These are phyloP conservation scores for Brevimyrus niger DNA, from an alignment of 2,113 vertebrate genomes.

Conservation along the genomic window DNA sequence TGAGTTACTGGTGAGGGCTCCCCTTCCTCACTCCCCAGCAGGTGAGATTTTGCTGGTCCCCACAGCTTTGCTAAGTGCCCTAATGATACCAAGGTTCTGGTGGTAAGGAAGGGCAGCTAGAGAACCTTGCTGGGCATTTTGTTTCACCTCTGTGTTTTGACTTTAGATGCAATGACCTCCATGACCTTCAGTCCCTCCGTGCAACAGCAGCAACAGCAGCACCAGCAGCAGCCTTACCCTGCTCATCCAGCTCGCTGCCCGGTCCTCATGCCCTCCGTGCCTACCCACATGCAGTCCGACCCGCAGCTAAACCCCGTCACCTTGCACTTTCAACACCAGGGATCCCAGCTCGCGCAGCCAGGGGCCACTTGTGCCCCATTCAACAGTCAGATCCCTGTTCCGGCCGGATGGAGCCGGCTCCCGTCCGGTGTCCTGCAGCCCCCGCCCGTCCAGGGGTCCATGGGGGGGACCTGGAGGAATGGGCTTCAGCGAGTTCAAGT, in stretches of 20 bases:
- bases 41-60: neutral
- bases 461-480: constrained; percentile 83
- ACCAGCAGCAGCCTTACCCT: neutral
- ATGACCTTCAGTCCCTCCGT: neutral
- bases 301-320: neutral
- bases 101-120: neutral
- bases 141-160: neutral
- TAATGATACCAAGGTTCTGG: neutral
- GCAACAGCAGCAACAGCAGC: neutral
- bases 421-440: constrained; percentile 81
- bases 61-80: neutral
- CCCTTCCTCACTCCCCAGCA: neutral
- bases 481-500: constrained; percentile 75
- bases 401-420: constrained; percentile 90
- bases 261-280: neutral
- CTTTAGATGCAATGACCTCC: neutral
- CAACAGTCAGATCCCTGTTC: constrained; percentile 22
- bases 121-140: neutral
- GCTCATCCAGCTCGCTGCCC: neutral
- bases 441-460: constrained; percentile 70
- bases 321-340: neutral
- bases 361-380: neutral
- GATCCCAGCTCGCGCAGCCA: neutral
- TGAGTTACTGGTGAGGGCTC: neutral
- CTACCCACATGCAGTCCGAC: neutral